Evolutionary conservation across 1,140 invertebrate genomes (phyloP), one percentile per base, ranked within the genome.

Genomic region (Scylla paramamosain): DNA sequence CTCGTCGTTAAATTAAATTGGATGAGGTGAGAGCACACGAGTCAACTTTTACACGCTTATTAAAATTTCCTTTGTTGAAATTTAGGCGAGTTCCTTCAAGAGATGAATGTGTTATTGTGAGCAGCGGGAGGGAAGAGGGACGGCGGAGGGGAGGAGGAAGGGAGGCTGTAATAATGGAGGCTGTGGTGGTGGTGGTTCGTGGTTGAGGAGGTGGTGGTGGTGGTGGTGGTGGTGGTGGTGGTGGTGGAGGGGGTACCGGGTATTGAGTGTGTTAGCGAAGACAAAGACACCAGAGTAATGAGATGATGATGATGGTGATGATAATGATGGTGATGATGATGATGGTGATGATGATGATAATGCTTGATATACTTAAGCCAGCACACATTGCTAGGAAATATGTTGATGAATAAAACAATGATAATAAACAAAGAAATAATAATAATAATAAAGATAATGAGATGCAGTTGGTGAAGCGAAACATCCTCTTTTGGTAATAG

Each of bases 71-170:
- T 77, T 77, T 77, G 67, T 77, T 77, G 25, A 77, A 77, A 77
- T 77, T 77, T 77, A 77, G 67, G 67, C 67, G 67, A 77, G 67
- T 77, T 77, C 67, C 67, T 77, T 77, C 67, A 77, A 20, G 67
- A 77, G 67, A 77, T 77, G 67, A 77, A 77, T 77, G 67, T n/a
- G 67, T 77, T 77, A 77, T 77, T 77, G 84, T 87, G 84, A 46
- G 84, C 31, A 46, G 39, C 31, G 84, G 84, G 84, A 29, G 29
- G 1, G 3, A 6, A 28, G 31, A 29, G 84, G 12, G 84, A 39
- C 14, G 84, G 84, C n/a, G 84, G 1, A 16, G 29, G 0, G 84
- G 84, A 3, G 31, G 29, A 28, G 31, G 6, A 16, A n/a, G 7
- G 31, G 31, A 4, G 29, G 84, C 25, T 12, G 31, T 20, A 28